Evolutionary conservation across 2,797 vertebrate species (phyloP), one percentile per base, ranked within the genome.

Genomic region (Valencia hispanica): DNA sequence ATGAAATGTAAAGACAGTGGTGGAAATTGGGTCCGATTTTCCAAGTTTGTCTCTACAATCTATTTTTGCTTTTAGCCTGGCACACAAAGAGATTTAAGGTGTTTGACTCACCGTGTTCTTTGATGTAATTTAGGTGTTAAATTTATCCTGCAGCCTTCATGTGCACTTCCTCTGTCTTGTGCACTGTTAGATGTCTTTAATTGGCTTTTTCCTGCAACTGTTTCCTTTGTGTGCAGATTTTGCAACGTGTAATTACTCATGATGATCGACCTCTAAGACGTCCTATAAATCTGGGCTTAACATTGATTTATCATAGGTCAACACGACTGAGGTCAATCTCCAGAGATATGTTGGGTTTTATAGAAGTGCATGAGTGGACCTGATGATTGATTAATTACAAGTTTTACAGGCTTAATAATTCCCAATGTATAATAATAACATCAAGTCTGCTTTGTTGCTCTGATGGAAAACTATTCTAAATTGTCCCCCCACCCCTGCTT

Each of bases 361-460:
- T 77, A 55, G 86, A 75, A 93, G 87, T 84, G 86, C 88, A 88
- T 89, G 84, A 91, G 87, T 85, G 87, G 93, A 86, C 80, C 77
- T 89, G 91, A 91, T 93, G 93, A 95, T 94, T 94, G 91, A 94
- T 96, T 95, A 94, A 95, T 95, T 94, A 93, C 92, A 94, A 94
- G 93, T 93, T 95, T 94, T 92, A 92, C 88, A 89, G 91, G 86
- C 86, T 86, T 92, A 89, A 92, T 95, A 94, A 95, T 94, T 92
- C 84, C 87, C 81, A 83, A 89, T 86, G 79, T 87, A 94, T 90
- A 86, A 93, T 95, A 93, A 94, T 90, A 93, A 93, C 89, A 93
- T 94, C 84, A 92, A 91, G 90, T 90, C 91, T 90, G 92, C 90
- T 92, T 95, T 94, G 94, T 93, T 95, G 92, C 93, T 92, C 93